phyloP scores from a whole-genome alignment of 2,888 invertebrate species.

The Tillus elongatus region DNA sequence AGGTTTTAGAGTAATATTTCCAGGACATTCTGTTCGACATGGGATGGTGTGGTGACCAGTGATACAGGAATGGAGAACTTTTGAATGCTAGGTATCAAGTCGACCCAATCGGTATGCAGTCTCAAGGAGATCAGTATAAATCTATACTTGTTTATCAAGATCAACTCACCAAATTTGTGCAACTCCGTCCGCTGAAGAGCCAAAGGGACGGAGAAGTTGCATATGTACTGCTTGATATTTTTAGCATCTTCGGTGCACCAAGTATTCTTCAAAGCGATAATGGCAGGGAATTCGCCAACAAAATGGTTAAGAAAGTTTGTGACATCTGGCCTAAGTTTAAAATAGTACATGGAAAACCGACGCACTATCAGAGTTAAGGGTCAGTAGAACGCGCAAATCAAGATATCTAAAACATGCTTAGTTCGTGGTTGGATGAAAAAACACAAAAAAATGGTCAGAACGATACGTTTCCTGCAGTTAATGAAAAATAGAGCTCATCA shows the following conservation, averaged over 20 bases:
- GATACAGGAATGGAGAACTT: too few relatives aligned
- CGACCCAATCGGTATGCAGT: too few relatives aligned
- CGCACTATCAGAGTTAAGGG: conserved; percentile 31
- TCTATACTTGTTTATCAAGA: conserved; percentile 36
- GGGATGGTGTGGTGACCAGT: too few relatives aligned
- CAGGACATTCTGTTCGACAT: too few relatives aligned
- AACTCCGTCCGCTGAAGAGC: conserved; percentile 27
- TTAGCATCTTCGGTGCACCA: conserved; percentile 33
- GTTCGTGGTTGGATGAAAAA: conserved; percentile 34
- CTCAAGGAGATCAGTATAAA: too few relatives aligned
- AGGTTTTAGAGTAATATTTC: too few relatives aligned
- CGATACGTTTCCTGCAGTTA: conserved; percentile 35
- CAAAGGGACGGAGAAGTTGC: conserved; percentile 33
- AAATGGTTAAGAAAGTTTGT: conserved; percentile 26
- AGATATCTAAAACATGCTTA: conserved; percentile 34
- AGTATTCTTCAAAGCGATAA: conserved; percentile 32
- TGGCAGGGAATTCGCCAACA: conserved; percentile 31
- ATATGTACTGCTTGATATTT: conserved; percentile 30
- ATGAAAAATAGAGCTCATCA: conserved; percentile 38
- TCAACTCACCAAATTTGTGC: conserved; percentile 34
- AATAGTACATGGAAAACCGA: conserved; percentile 34
- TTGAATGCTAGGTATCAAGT: too few relatives aligned
- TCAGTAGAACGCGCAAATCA: conserved; percentile 34
- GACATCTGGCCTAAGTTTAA: conserved; percentile 23
- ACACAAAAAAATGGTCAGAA: conserved; percentile 34